Base-by-base conservation (phyloP, 2,888 invertebrate genomes). In the Cheilosia soror region DNA sequence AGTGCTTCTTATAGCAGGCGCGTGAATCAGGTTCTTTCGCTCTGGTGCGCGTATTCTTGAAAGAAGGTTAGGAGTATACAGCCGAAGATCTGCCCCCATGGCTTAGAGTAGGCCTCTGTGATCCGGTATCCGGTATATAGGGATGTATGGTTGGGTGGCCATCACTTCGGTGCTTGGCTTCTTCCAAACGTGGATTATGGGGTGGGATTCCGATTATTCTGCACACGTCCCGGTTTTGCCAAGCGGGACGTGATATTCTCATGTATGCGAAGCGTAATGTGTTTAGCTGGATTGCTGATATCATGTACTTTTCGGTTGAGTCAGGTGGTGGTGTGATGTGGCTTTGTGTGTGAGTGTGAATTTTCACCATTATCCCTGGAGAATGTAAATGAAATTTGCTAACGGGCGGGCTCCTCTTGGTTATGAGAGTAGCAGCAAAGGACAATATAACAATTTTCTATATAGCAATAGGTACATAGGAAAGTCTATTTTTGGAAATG, bases 221-320 rank as follows among this genome's bases (percentile, higher is more conserved):
- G 60, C 49, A 71, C 85, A 85, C 85, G 85, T 85, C 60, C 62
- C 37, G 75, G 31, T 60, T 71, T 68, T 68, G 65, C 55, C 76
- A 71, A 80, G 75, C 69, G 80, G 80, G 66, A 85, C 85, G 85
- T 85, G 85, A 80, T 80, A 72, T 55, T 71, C 78, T 72, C 65
- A 77, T 68, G 53, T n/a, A n/a, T 77, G 62, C 55, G 55, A 69
- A 62, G 44, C 69, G 58, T 75, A 79, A 84, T 75, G 75, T 71
- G 69, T 84, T 84, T 79, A 75, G 79, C 75, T 79, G 84, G 78
- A 78, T 84, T 84, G 79, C 84, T 69, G 79, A 75, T 84, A 79
- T 79, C 79, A 65, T 84, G 69, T 75, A 47, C 68, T 75, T 69
- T 65, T 69, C 49, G 63, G 60, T 44, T 63, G 68, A 15, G 33